Evolutionary conservation across 53 echinoderm and acorn worm genomes (phyloP).

Genomic region (Crossaster papposus): DNA sequence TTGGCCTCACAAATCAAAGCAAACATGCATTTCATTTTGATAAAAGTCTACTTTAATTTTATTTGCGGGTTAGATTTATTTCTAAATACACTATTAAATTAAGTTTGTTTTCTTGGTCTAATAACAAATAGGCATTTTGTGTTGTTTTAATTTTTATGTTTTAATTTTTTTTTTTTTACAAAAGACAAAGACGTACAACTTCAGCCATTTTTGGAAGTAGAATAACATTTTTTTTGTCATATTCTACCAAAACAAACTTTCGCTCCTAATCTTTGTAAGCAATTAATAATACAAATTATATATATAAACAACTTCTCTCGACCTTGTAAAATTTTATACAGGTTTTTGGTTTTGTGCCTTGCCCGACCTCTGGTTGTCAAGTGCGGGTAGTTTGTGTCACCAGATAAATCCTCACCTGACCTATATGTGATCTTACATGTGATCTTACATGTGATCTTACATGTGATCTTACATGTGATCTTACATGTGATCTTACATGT

Average conservation of each 20-base stretch:
- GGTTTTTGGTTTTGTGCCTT: slow-evolving; percentile 19
- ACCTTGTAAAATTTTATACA: slow-evolving; percentile 54
- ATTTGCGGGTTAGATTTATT: background rate
- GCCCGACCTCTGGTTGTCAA: slow-evolving; percentile 8
- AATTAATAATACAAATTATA: slow-evolving; percentile 26
- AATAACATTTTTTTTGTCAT: background rate
- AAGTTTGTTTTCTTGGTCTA: background rate
- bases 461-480: no score
- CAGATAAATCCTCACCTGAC: no score
- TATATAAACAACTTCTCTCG: slow-evolving; percentile 49
- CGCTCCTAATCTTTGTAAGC: background rate
- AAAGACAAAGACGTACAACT: background rate
- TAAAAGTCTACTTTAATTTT: background rate
- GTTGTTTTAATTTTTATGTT: background rate
- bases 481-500: no score
- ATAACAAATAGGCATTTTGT: background rate
- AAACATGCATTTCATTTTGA: no score
- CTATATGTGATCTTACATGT: no score
- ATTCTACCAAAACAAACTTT: background rate
- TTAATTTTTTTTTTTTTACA: slow-evolving; percentile 15
- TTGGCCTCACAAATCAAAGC: no score
- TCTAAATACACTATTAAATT: background rate
- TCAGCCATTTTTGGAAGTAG: slow-evolving; percentile 38
- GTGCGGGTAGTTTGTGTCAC: no score
- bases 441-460: no score